Conservation (phyloP, 2,113 vertebrate species). For the Cyprinodon tularosa region DNA sequence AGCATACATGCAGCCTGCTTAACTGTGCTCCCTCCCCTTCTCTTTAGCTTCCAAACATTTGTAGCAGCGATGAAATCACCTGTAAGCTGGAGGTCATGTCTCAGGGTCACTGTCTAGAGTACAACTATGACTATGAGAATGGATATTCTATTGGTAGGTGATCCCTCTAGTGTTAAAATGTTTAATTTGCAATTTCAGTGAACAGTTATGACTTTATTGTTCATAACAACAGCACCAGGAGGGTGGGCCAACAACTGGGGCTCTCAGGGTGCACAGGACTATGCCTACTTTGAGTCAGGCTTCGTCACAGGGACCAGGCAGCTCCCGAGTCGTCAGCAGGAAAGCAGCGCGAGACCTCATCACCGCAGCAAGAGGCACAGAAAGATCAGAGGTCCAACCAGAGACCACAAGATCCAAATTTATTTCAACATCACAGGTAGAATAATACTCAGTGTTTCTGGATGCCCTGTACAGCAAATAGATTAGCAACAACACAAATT, state of each 20-base stretch:
- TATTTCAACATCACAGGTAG: conserved; percentile 97
- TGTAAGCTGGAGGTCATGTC: conserved; percentile 91
- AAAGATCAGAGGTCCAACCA: conserved; percentile 77
- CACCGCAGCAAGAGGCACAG: conserved; percentile 86
- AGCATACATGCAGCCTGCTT: neutral
- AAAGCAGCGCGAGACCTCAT: conserved; percentile 39
- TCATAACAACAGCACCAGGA: conserved; percentile 83
- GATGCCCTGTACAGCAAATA: neutral
- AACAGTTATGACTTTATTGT: neutral
- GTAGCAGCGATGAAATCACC: conserved; percentile 87
- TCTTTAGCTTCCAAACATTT: conserved; percentile 92
- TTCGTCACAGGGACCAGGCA: conserved; percentile 72
- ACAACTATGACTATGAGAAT: conserved; percentile 98
- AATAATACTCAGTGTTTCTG: neutral
- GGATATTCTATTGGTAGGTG: conserved; percentile 93
- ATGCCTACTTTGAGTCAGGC: conserved; percentile 91
- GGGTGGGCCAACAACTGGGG: conserved; percentile 85
- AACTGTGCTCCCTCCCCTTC: conserved; percentile 3
- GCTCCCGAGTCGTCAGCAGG: conserved; percentile 59
- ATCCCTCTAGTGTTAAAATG: neutral
- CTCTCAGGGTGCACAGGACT: conserved; percentile 86
- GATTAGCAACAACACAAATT: too few relatives aligned
- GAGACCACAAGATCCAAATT: conserved; percentile 96
- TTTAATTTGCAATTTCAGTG: neutral
- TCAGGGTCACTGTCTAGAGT: conserved; percentile 93